Evolutionary conservation across 2,888 invertebrate species (phyloP).

Genomic region (Lithophane ornitopus): DNA sequence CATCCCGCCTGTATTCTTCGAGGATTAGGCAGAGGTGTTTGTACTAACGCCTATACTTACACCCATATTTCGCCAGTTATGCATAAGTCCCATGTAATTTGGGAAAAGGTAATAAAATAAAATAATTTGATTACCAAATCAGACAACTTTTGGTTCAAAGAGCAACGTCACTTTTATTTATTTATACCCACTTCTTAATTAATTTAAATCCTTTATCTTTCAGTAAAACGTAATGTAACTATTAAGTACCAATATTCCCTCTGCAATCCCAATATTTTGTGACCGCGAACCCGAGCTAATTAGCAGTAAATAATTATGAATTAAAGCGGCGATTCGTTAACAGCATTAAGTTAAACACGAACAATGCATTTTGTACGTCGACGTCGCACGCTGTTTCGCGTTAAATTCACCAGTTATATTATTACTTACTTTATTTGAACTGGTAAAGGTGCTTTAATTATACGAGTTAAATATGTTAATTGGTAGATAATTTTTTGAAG

Average conservation of each 20-base stretch:
- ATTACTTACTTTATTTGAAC: constrained; percentile 27
- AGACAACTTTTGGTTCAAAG: not conserved
- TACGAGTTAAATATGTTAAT: too few relatives aligned
- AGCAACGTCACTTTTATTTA: too few relatives aligned
- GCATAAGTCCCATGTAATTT: too few relatives aligned
- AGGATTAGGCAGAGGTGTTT: too few relatives aligned
- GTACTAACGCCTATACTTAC: too few relatives aligned
- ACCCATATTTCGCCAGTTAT: too few relatives aligned
- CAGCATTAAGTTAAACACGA: constrained; percentile 44
- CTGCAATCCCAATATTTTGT: constrained; percentile 7
- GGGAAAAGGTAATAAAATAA: too few relatives aligned
- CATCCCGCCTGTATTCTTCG: too few relatives aligned
- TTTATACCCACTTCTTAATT: not conserved
- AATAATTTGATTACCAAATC: too few relatives aligned
- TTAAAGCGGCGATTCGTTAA: constrained; percentile 47
- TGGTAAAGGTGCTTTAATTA: not conserved
- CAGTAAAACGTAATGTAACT: not conserved
- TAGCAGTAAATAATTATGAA: constrained; percentile 53
- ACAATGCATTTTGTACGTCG: constrained; percentile 38
- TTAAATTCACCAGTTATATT: constrained; percentile 35
- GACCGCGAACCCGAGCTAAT: constrained; percentile 24
- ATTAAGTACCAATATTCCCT: not conserved
- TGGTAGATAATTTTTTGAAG: too few relatives aligned
- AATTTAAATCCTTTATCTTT: not conserved
- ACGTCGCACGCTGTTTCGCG: constrained; percentile 4